Base-by-base conservation (phyloP, 2,797 vertebrate species). In the Falco peregrinus region DNA sequence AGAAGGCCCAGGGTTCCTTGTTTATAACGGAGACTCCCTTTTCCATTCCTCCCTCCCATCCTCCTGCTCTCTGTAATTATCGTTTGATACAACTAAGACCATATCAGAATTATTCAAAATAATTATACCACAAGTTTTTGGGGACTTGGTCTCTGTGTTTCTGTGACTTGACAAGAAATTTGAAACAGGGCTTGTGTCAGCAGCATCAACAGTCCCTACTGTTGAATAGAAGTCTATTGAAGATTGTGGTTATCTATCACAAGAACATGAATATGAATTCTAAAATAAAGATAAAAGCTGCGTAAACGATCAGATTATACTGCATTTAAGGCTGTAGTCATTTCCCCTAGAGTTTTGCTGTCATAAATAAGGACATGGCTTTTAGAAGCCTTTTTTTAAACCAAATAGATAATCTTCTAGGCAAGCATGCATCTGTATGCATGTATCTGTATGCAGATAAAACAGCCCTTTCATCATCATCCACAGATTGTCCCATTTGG, bases 1-100 rank as follows among this genome's bases (percentile, higher is more conserved):
- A 1, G 6, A 3, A 37, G 5, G 1, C 1, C 1, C 53, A 4
- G 18, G 1, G 7, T 3, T 61, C n/a, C 6, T 25, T 10, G 19
- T 20, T 41, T 19, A 5, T 2, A 11, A 16, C 0, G 10, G 5
- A 0, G 3, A 11, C 51, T 75, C 16, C 11, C 5, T 78, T 71
- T 78, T 35, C 67, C 29, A 5, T 3, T 20, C 20, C 20, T 88
- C 22, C 11, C 12, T 73, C 68, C 47, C 29, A 17, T 5, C 31
- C 15, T 68, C 15, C 11, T 71, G n/a, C 21, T 80, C 24, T 59
- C 45, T 16, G 11, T 28, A 14, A 9, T 69, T 65, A 26, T 16
- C 39, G 22, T 7, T 54, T 70, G 41, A 10, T 61, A 6, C 29
- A 37, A 35, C 20, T 56, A 25, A 29, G 4, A 54, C 11, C 13